Conservation (phyloP, 1,140 invertebrate species). For the Platyscapa corneri region DNA sequence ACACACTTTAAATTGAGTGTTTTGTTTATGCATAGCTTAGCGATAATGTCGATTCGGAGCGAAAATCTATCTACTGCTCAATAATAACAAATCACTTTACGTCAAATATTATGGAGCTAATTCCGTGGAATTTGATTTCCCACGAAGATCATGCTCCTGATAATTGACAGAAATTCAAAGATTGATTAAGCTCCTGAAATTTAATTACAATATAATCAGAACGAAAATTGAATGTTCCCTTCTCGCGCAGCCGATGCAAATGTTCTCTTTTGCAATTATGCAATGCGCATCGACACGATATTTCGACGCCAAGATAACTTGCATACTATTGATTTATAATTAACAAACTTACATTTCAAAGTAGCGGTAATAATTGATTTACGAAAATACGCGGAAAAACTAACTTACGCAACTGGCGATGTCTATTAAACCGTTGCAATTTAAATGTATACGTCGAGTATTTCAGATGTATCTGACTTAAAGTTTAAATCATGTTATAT, state of each 20-base stretch:
- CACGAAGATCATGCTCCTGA: no score
- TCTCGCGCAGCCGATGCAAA: neutral
- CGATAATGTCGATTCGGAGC: neutral
- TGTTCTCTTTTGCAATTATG: neutral
- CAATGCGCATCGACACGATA: neutral
- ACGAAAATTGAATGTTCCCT: neutral
- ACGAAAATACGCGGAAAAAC: no score
- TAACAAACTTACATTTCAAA: no score
- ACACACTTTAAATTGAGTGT: neutral
- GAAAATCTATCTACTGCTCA: neutral
- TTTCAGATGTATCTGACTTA: no score
- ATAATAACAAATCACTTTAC: neutral
- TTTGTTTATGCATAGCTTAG: neutral
- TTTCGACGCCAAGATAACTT: neutral
- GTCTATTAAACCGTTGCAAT: no score
- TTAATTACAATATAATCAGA: neutral
- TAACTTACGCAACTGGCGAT: no score
- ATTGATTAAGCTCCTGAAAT: neutral
- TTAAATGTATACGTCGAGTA: no score
- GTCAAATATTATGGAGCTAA: neutral
- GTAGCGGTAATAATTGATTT: no score
- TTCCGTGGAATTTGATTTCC: neutral
- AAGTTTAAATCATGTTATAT: no score
- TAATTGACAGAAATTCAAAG: no score
- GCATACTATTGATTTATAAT: no score